phyloP scores from a whole-genome alignment of 2,888 invertebrate genomes.

The Pachydiplax longipennis region DNA sequence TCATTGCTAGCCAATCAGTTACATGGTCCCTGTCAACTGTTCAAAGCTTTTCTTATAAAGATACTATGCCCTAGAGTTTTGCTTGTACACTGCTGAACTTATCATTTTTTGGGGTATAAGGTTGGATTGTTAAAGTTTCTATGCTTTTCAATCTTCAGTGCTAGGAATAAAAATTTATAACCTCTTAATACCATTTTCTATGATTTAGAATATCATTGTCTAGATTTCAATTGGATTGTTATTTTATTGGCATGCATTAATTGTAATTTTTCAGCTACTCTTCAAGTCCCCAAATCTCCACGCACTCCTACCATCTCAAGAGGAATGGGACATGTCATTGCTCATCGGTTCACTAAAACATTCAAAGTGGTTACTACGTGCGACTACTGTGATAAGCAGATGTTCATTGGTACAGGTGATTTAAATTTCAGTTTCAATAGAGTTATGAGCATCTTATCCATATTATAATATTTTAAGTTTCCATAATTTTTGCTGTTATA shows the following conservation, averaged over 20 bases:
- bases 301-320: slow-evolving; percentile 79
- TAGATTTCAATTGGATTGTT: neutral
- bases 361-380: slow-evolving; percentile 90
- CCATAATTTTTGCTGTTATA: too few species aligned
- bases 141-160: too few species aligned
- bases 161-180: too few species aligned
- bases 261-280: slow-evolving; percentile 57
- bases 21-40: too few species aligned
- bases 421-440: neutral
- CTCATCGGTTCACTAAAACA: slow-evolving; percentile 88
- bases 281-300: slow-evolving; percentile 73
- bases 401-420: slow-evolving; percentile 77
- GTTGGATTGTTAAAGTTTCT: too few species aligned
- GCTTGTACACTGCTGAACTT: too few species aligned
- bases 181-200: neutral
- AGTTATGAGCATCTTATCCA: neutral
- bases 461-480: too few species aligned
- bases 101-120: too few species aligned
- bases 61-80: too few species aligned
- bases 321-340: slow-evolving; percentile 87
- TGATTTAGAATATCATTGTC: neutral
- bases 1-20: too few species aligned
- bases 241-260: slow-evolving; percentile 7
- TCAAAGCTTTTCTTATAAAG: too few species aligned
- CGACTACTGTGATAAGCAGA: slow-evolving; percentile 88